Evolutionary conservation across 2,888 invertebrate genomes (phyloP), one percentile per base, ranked within the genome.

Genomic region (Ceramica pisi): DNA sequence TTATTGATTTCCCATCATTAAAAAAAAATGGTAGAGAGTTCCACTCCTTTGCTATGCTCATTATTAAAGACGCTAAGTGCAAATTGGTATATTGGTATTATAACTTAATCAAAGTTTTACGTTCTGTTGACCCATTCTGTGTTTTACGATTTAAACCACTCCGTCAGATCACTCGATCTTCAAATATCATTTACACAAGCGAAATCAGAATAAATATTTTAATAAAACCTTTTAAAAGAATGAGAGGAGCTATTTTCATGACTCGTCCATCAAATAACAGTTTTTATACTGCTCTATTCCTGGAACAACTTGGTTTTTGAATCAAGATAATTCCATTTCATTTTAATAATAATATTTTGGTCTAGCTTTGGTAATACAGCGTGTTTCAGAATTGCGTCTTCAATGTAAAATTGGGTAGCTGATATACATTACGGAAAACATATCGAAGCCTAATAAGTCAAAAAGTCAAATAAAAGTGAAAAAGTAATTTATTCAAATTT

Each of bases 281-380:
- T 70, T 46, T 51, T 53, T 31, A 26, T n/a, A 19, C 10, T 35
- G 9, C 5, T 2, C n/a, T 63, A 21, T 71, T 46, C 21, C 26
- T 8, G 23, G 7, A 64, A 50, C 0, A 31, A n/a, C 21, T 16
- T 16, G 10, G 12, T 64, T 70, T 76, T 70, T 3, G 46, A 35
- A 61, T 61, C 50, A 65, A 71, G 31, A 56, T 41, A 9, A 38
- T 51, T 77, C 12, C 31, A 46, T 41, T 23, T 26, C 9, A 16
- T 23, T 59, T 31, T 19, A 46, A 35, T 56, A 46, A 35, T 56
- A 71, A 64, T 60, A 61, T 46, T 60, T 38, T 38, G 19, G 0
- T 8, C 21, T 51, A 46, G 38, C 31, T 65, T 71, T 71, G 55
- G 26, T 38, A 46, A 57, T 61, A 31, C 31, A 31, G 31, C 0